These are phyloP conservation scores for Chaetodon auriga DNA, from an alignment of 2,113 vertebrate genomes.

Conservation along the genomic window DNA sequence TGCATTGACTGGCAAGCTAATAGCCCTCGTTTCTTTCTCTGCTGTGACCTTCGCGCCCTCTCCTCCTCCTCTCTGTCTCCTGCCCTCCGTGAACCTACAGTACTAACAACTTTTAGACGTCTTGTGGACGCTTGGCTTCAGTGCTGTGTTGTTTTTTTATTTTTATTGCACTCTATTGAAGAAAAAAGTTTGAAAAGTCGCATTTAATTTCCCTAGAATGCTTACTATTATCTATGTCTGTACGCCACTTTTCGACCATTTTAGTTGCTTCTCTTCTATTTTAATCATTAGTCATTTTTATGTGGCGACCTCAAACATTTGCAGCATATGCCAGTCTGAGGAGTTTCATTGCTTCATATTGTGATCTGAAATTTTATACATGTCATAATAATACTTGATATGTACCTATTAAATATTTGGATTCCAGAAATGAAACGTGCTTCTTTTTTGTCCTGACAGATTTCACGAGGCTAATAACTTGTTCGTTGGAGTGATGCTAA, in stretches of 20 bases:
- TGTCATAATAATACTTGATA: slow-evolving; percentile 96
- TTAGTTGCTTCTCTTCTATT: slow-evolving; percentile 88
- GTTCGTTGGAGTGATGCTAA: not conserved
- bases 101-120: slow-evolving; percentile 94
- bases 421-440: slow-evolving; percentile 85
- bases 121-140: slow-evolving; percentile 94
- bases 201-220: slow-evolving; percentile 88
- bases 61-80: slow-evolving; percentile 67
- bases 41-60: slow-evolving; percentile 87
- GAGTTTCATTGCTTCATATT: slow-evolving; percentile 94
- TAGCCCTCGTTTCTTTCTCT: slow-evolving; percentile 84
- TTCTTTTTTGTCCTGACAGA: slow-evolving; percentile 31
- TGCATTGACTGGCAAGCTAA: slow-evolving; percentile 87
- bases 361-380: slow-evolving; percentile 99
- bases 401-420: slow-evolving; percentile 99
- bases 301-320: slow-evolving; percentile 87
- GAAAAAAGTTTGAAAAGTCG: slow-evolving; percentile 77
- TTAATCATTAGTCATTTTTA: slow-evolving; percentile 91
- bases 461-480: not conserved
- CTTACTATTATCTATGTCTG: slow-evolving; percentile 75
- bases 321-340: slow-evolving; percentile 89
- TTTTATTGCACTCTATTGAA: slow-evolving; percentile 90
- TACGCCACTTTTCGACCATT: slow-evolving; percentile 86
- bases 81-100: slow-evolving; percentile 89
- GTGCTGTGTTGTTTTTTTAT: slow-evolving; percentile 92